Base-by-base conservation (phyloP, 2,797 vertebrate species). In the Rhodeus uyekii region DNA sequence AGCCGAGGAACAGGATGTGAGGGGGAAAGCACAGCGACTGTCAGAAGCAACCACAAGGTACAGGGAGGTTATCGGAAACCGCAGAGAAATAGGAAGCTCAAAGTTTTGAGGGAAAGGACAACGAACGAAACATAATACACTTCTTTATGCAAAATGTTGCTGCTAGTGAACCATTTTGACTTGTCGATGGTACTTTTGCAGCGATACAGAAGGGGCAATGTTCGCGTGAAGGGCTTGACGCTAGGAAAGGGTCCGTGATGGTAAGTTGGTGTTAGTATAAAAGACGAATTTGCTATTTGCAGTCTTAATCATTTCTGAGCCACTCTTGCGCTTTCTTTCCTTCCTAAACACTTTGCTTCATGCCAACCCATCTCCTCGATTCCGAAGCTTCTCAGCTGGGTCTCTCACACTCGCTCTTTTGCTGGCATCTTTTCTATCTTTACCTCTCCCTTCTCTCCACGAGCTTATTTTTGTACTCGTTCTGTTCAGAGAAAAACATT, bases 351-450 rank as follows among this genome's bases (percentile, higher is more conserved):
- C 86, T 80, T 68, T 39, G 46, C 84, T 86, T 85, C 74, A 78
- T 78, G 67, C 46, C 22, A 84, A 77, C 68, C 65, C 84, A 81
- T 68, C 71, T 76, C 81, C 50, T 22, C 32, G 38, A 72, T 64
- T 76, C 19, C 55, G 53, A 73, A 72, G 80, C 63, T 76, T 61
- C 78, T 65, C 53, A 60, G 53, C 38, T 74, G 53, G 88, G 79
- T 80, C 87, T 88, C 76, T 87, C 86, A 85, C 81, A 65, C 84
- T 80, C 81, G 87, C 76, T 88, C 67, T 34, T 84, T 87, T 81
- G 85, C 89, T 87, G 86, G 87, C 90, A 88, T 88, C 86, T 82
- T 91, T 89, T 86, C 89, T 85, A 85, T 91, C 87, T 86, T 82
- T 78, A 87, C 88, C 85, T 74, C 86, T 87, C 87, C 44, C 24